These are phyloP conservation scores for Oxyruncus cristatus DNA, from an alignment of 2,113 vertebrate genomes.

Conservation along the genomic window DNA sequence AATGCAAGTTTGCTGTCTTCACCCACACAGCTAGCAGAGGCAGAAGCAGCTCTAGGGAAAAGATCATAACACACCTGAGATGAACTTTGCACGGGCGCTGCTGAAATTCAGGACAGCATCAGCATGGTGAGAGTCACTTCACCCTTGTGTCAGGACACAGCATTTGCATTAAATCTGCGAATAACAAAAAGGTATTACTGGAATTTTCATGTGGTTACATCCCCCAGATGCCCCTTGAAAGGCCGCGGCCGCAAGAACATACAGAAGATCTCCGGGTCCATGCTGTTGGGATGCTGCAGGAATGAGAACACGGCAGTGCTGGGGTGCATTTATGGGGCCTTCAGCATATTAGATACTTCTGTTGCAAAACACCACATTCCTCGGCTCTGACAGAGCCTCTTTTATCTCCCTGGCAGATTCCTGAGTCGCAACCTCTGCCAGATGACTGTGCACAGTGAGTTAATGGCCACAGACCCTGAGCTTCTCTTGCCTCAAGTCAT, in stretches of 20 bases:
- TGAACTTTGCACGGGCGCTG: not conserved
- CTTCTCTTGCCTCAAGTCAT: conserved; percentile 5
- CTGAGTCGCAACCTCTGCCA: not conserved
- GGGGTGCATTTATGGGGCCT: conserved; percentile 8
- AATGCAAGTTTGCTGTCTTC: not conserved
- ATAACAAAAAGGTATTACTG: not conserved
- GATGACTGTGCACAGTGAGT: conserved; percentile 18
- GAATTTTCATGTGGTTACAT: conserved; percentile 9
- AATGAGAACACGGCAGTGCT: conserved; percentile 15
- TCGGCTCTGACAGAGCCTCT: conserved; percentile 29
- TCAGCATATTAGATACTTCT: not conserved
- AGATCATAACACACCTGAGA: not conserved
- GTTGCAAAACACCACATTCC: conserved; percentile 57
- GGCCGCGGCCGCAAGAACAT: not conserved
- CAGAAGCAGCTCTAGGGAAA: not conserved
- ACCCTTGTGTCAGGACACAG: conserved; percentile 3
- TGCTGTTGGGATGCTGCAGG: conserved; percentile 1
- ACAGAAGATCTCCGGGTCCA: not conserved
- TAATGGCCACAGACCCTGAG: not conserved
- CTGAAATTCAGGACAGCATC: not conserved
- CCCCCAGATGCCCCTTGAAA: not conserved
- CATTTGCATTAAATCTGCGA: not conserved
- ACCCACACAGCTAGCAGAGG: not conserved
- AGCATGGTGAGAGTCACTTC: not conserved
- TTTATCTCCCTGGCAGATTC: conserved; percentile 58